A percentile compares a stretch with the other conserved stretches of the same genome.
phyloP scores from a whole-genome alignment of 2,113 vertebrate genomes.

The Pipra filicauda region DNA sequence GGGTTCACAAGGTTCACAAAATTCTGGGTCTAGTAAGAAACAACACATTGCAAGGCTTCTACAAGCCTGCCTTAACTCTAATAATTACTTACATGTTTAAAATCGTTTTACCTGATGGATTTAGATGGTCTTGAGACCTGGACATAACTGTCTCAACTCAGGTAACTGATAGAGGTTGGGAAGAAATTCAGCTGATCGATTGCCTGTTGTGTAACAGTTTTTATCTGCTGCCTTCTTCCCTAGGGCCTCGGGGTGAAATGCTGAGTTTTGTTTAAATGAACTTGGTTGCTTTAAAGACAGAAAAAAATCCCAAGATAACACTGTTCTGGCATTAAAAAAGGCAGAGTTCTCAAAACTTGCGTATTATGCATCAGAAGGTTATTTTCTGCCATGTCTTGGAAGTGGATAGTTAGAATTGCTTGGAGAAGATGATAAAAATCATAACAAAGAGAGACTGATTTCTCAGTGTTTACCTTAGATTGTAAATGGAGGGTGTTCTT shows the following conservation, averaged over 20 bases:
- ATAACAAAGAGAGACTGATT: neutral
- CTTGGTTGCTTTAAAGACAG: neutral
- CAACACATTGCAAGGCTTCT: neutral
- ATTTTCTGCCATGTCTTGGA: neutral
- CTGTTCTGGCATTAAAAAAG: neutral
- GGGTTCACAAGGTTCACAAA: neutral
- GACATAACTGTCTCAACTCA: neutral
- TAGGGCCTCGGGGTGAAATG: neutral
- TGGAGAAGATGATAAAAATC: neutral
- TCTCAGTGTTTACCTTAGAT: neutral
- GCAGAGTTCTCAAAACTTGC: neutral
- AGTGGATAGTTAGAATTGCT: neutral
- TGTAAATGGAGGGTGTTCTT: neutral
- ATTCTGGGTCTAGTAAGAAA: constrained; percentile 1
- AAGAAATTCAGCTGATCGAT: neutral
- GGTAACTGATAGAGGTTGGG: neutral
- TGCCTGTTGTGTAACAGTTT: neutral
- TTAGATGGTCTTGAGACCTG: neutral
- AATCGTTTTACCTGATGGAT: constrained; percentile 6
- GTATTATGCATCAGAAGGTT: neutral
- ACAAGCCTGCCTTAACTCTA: constrained; percentile 19
- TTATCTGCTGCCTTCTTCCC: constrained; percentile 3
- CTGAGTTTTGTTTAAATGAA: neutral
- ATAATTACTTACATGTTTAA: neutral
- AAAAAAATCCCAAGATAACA: neutral